Evolutionary conservation across 2,113 vertebrate species (phyloP).

Genomic region (Turnix velox): DNA sequence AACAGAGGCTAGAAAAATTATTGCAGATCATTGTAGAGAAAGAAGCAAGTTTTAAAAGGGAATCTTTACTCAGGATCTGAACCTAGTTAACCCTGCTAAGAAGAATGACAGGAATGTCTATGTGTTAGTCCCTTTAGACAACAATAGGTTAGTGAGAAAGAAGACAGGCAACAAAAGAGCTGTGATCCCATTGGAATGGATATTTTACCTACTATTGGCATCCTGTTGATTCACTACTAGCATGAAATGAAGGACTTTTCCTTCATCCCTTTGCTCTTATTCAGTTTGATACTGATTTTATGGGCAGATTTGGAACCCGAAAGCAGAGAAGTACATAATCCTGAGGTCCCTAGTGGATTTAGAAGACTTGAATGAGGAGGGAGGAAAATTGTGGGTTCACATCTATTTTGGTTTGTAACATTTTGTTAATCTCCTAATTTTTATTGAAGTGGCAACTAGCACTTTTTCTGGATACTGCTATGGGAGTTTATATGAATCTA

Average conservation of each 20-base stretch:
- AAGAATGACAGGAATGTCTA: neutral
- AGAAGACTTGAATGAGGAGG: neutral
- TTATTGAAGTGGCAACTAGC: neutral
- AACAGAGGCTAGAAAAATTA: neutral
- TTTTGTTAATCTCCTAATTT: neutral
- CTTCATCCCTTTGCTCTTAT: neutral
- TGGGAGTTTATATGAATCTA: neutral
- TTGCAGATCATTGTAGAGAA: neutral
- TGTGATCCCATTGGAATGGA: neutral
- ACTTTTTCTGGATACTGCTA: neutral
- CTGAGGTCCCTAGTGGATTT: neutral
- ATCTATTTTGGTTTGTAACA: neutral
- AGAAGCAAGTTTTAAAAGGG: neutral
- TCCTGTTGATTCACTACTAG: neutral
- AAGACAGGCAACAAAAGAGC: neutral
- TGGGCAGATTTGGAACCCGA: neutral
- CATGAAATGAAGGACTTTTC: neutral
- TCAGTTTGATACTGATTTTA: neutral
- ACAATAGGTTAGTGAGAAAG: neutral
- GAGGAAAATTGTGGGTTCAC: neutral
- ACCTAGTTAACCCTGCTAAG: conserved; percentile 8
- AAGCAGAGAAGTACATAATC: neutral
- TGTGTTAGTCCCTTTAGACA: neutral
- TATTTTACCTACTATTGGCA: neutral
- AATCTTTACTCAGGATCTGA: neutral